phyloP scores from a whole-genome alignment of 35 echinoderm and acorn worm species.

The Strongylocentrotus purpuratus region DNA sequence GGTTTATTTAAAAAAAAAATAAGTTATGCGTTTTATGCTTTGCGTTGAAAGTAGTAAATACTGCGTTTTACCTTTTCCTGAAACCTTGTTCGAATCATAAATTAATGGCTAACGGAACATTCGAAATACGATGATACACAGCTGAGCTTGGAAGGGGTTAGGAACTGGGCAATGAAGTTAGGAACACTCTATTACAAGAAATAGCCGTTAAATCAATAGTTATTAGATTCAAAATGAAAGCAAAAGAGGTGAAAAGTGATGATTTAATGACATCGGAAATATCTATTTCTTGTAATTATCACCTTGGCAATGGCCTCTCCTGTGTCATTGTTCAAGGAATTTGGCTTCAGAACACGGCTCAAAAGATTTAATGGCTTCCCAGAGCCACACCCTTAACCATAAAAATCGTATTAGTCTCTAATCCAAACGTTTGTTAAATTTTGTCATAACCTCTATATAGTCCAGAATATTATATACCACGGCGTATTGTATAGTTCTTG shows the following conservation, averaged over 20 bases:
- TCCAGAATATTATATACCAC: too few relatives aligned
- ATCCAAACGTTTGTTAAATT: background rate
- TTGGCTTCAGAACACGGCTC: background rate
- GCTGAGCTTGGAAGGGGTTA: background rate
- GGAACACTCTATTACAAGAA: background rate
- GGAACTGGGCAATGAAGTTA: background rate
- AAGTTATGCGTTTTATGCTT: background rate
- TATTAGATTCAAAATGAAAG: background rate
- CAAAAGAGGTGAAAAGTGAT: slow-evolving; percentile 3
- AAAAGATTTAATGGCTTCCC: background rate
- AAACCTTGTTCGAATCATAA: background rate
- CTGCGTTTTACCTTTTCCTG: background rate
- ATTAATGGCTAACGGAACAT: background rate
- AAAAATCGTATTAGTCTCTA: background rate
- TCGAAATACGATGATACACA: background rate
- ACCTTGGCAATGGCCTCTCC: background rate
- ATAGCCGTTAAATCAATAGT: background rate
- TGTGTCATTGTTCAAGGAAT: background rate
- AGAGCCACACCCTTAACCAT: background rate
- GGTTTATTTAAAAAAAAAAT: background rate
- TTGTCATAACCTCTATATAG: too few relatives aligned
- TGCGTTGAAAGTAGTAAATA: background rate
- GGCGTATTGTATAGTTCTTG: too few relatives aligned
- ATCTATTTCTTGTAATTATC: slow-evolving; percentile 1
- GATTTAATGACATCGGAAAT: slow-evolving; percentile 7